Evolutionary conservation across 2,797 vertebrate genomes (phyloP), one percentile per base, ranked within the genome.

Genomic region (Pseudomugil gertrudae): DNA sequence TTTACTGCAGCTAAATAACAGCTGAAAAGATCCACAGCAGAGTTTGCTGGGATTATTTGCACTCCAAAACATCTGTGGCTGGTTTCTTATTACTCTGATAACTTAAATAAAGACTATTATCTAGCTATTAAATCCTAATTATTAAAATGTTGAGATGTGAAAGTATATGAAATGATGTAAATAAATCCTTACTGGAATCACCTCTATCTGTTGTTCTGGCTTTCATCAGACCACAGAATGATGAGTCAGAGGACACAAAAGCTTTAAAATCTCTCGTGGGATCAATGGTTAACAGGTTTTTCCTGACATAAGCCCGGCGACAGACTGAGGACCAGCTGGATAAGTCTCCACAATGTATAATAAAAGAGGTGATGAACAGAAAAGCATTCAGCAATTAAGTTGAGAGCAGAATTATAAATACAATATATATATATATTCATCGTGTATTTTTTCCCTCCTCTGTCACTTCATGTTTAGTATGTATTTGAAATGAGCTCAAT

Each of bases 1-100:
- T 79, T 82, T 62, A 68, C 54, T 36, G 50, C 36, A 68, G 33
- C 33, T 74, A 71, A 74, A 66, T 38, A 38, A 56, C 57, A 74
- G 69, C 52, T 33, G n/a, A 21, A 35, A 63, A 63, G 74, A 61
- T 35, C 61, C 47, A 66, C 47, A 59, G 7, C 52, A 64, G 62
- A 57, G 50, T 63, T n/a, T 59, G 19, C 3, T 11, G 59, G 26
- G 53, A 51, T 29, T 30, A 30, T 30, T 3, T 36, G 27, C 51
- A 24, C 35, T 43, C 23, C 40, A 65, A 61, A 36, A 43, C 36
- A 32, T 54, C 48, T 80, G 43, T 29, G 29, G 57, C 69, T 26
- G 73, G 53, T 47, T 56, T 73, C 66, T 29, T 27, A 52, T 19
- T 47, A 30, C 27, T 61, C 51, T 50, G 21, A 10, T 57, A 2